phyloP scores from a whole-genome alignment of 2,113 vertebrate species.

The Sylvia atricapilla region DNA sequence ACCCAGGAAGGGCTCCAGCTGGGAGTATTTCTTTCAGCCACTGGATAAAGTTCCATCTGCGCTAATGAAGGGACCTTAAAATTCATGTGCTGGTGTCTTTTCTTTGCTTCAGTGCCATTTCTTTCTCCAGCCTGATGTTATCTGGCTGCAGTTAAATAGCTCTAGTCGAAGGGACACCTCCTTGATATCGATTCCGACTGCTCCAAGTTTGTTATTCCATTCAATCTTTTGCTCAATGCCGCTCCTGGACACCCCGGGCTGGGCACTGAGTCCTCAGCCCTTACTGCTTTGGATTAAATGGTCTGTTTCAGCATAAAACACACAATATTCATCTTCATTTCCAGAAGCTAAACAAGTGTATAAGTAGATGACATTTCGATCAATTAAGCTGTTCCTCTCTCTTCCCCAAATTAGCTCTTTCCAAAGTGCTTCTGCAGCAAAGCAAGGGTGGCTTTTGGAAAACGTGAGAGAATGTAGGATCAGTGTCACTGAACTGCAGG shows the following conservation, averaged over 20 bases:
- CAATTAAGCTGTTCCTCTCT: conserved; percentile 39
- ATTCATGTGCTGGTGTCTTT: background rate
- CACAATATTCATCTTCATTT: conserved; percentile 58
- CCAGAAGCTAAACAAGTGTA: background rate
- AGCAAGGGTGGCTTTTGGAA: background rate
- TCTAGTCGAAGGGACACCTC: conserved; percentile 3
- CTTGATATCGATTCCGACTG: conserved; percentile 9
- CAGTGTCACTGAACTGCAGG: background rate
- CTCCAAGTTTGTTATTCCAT: conserved; percentile 35
- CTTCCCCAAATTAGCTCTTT: conserved; percentile 3
- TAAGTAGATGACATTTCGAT: conserved; percentile 34
- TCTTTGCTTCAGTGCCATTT: background rate
- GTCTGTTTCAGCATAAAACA: conserved; percentile 24
- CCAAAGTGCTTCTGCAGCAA: background rate
- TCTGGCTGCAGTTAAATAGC: conserved; percentile 47
- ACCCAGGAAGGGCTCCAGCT: background rate
- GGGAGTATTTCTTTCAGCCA: background rate
- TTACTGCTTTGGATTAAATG: conserved; percentile 27
- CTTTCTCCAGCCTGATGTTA: conserved; percentile 15
- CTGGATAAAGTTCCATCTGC: background rate
- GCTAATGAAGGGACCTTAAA: background rate
- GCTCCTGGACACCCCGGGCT: background rate
- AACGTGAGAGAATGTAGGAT: background rate
- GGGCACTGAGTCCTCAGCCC: background rate
- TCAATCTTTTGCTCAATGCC: conserved; percentile 5